phyloP scores from a whole-genome alignment of 37 sponge, comb jelly and placozoan species.

The Halichondria panicea region DNA sequence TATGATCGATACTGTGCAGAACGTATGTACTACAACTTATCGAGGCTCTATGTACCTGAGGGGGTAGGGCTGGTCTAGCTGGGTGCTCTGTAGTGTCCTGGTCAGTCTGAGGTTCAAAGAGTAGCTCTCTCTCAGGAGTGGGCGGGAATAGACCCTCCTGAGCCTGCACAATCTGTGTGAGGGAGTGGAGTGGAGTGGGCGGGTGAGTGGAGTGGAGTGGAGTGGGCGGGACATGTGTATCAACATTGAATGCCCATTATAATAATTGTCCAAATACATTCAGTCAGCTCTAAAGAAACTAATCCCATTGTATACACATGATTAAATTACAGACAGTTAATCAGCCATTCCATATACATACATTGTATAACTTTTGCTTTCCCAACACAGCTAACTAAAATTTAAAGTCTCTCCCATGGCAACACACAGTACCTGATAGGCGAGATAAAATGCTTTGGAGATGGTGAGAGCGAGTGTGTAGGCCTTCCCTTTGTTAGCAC shows the following conservation, averaged over 20 bases:
- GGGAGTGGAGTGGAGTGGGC: background rate
- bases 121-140: constrained; percentile 62
- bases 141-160: constrained; percentile 70
- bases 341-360: background rate
- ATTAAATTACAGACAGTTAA: too few relatives aligned
- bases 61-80: constrained; percentile 26
- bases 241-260: background rate
- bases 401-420: background rate
- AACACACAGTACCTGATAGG: constrained; percentile 65
- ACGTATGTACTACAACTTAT: too few relatives aligned
- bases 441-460: constrained; percentile 86
- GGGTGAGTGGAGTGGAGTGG: constrained; percentile 7
- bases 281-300: background rate
- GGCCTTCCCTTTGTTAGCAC: constrained; percentile 63
- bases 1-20: too few relatives aligned
- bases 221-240: background rate
- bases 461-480: constrained; percentile 74
- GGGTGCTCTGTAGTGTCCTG: constrained; percentile 54
- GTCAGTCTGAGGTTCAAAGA: constrained; percentile 82
- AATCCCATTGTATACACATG: background rate
- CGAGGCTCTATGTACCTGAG: background rate
- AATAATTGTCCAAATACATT: background rate
- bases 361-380: background rate
- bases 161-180: constrained; percentile 58
- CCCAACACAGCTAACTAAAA: background rate